Evolutionary conservation across 2,113 vertebrate species (phyloP).

Genomic region (Cichladusa arquata): DNA sequence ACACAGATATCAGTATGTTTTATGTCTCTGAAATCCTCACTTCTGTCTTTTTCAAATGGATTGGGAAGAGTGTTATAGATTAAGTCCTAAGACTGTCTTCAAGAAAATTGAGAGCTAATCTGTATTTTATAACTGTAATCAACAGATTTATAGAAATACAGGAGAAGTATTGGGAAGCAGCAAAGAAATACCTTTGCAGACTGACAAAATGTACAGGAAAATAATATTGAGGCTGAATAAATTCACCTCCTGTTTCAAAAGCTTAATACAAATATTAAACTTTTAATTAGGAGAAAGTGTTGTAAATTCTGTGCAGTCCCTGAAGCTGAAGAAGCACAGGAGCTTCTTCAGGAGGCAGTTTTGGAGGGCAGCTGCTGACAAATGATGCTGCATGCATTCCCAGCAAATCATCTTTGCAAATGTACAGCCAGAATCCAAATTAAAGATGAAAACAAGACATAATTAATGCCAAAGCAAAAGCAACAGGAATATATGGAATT

Average conservation of each 20-base stretch:
- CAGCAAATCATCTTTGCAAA: background rate
- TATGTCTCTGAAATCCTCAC: background rate
- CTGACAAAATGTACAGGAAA: background rate
- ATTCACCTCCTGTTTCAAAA: background rate
- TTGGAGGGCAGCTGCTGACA: background rate
- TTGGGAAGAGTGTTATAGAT: background rate
- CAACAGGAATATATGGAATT: background rate
- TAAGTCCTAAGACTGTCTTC: slow-evolving; percentile 11
- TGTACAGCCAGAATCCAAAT: background rate
- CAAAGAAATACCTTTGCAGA: background rate
- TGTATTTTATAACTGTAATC: slow-evolving; percentile 17
- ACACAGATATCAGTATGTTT: background rate
- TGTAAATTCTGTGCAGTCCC: background rate
- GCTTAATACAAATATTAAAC: background rate
- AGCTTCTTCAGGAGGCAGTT: background rate
- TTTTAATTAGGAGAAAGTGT: background rate
- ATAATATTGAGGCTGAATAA: background rate
- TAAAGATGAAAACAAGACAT: background rate
- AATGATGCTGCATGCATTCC: background rate
- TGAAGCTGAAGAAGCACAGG: no score
- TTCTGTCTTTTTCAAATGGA: background rate
- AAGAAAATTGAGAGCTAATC: background rate
- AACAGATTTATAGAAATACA: background rate
- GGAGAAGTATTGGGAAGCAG: background rate
- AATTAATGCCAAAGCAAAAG: background rate